Conservation (phyloP, 2,797 vertebrate genomes). For the Petrocephalus sullivani region DNA sequence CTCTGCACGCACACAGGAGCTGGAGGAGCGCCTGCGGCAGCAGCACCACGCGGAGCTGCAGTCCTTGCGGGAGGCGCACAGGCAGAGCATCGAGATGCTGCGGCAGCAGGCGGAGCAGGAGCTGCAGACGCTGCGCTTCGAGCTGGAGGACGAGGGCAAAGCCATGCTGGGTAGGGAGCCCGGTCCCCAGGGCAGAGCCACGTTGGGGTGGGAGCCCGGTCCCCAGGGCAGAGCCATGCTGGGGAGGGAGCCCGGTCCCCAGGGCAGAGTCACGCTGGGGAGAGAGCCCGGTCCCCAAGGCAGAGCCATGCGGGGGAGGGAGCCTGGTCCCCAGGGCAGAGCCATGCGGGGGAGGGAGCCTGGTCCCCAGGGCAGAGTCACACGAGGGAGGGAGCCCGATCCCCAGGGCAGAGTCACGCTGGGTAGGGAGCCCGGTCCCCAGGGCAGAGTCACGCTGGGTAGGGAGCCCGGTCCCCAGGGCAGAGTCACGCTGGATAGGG, state of each 20-base stretch:
- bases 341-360: background rate
- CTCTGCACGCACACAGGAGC: conserved; percentile 59
- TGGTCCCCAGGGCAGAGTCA: background rate
- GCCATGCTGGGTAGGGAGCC: conserved; percentile 83
- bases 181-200: background rate
- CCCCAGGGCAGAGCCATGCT: background rate
- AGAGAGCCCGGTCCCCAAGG: background rate
- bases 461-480: background rate
- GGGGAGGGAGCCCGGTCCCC: background rate
- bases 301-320: background rate
- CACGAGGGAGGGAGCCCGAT: background rate
- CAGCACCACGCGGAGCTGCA: conserved; percentile 88
- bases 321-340: background rate
- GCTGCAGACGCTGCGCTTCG: conserved; percentile 90
- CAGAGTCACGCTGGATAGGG: background rate
- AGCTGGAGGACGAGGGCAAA: conserved; percentile 95
- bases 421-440: background rate
- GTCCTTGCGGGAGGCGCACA: conserved; percentile 83
- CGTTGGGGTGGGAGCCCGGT: background rate
- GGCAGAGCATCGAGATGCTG: conserved; percentile 88
- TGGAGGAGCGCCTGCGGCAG: conserved; percentile 85
- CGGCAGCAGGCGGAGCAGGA: conserved; percentile 95
- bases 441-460: background rate
- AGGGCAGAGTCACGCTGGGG: background rate
- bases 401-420: background rate